Evolutionary conservation across 2,888 invertebrate species (phyloP), one percentile per base, ranked within the genome.

Genomic region (Ophion obscuratus): DNA sequence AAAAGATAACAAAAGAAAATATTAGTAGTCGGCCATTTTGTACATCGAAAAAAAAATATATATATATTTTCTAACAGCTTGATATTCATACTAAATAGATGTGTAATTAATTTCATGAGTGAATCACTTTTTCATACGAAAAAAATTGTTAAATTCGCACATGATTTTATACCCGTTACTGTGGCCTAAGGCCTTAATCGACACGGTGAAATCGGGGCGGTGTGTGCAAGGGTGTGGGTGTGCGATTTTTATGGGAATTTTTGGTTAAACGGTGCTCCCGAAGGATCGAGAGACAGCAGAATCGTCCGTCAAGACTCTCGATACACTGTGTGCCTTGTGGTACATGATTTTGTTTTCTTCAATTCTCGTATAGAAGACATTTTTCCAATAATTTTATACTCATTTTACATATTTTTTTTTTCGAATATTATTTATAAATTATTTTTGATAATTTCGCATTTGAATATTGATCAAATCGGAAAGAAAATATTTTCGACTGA

Each of bases 191-290:
- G 24, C 24, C 24, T 24, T 1, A 24, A 20, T 64, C 75, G n/a
- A 17, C 75, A 64, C 47, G 36, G 64, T 62, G 44, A 73, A n/a
- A 17, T 24, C 7, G 2, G 20, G 27, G 31, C 57, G 10, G 27
- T 7, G 31, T 70, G 24, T 68, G 36, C 7, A 0, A 24, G 11
- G 10, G 40, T 71, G 44, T 57, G 44, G 10, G 36, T 66, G 7
- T 68, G 31, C 31, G 31, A 36, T 20, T 68, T 81, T 73, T 47
- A 53, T 70, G 47, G 47, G 70, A 27, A 27, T 76, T 59, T 67
- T 70, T 68, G 40, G 6, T 6, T 40, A 9, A 75, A 64, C 27
- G 62, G 77, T 73, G 80, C 83, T 83, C 83, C 31, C 62, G 71
- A 24, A 73, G 70, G 77, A 59, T 61, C 64, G 73, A n/a, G 6